A percentile compares a stretch with the other conserved stretches of the same genome.
These are phyloP conservation scores for Ceramica pisi DNA, from an alignment of 2,888 invertebrate genomes.

Conservation along the genomic window DNA sequence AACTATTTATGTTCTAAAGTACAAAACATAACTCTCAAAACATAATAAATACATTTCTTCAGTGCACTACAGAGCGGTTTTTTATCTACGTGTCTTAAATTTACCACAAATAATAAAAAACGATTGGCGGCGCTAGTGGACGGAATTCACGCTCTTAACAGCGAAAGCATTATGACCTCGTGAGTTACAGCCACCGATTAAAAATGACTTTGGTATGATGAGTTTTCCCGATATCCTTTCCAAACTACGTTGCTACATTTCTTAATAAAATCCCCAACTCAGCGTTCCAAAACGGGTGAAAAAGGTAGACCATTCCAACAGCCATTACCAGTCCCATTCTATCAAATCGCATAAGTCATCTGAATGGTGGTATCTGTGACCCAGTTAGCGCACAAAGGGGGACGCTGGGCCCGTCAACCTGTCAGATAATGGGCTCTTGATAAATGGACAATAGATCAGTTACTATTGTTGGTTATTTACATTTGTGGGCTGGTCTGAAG, in stretches of 20 bases:
- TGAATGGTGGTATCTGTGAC: slow-evolving; percentile 59
- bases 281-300: slow-evolving; percentile 2
- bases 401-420: slow-evolving; percentile 50
- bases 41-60: too few relatives aligned
- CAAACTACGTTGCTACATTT: slow-evolving; percentile 3
- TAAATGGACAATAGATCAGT: slow-evolving; percentile 59
- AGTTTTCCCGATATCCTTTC: too few relatives aligned
- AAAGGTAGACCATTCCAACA: slow-evolving; percentile 9
- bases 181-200: too few relatives aligned
- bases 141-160: too few relatives aligned
- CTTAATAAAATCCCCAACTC: slow-evolving; percentile 5
- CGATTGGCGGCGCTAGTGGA: too few relatives aligned
- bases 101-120: too few relatives aligned
- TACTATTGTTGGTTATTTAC: slow-evolving; percentile 52
- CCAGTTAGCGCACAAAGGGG: slow-evolving; percentile 60
- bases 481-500: slow-evolving; percentile 20
- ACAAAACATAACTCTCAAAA: too few relatives aligned
- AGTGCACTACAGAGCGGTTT: too few relatives aligned
- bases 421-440: slow-evolving; percentile 41
- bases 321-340: slow-evolving; percentile 25
- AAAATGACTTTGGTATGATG: too few relatives aligned
- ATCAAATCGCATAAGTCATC: slow-evolving; percentile 49
- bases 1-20: too few relatives aligned
- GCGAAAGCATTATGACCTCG: too few relatives aligned
- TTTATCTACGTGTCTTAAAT: too few relatives aligned